These are phyloP conservation scores for Zoanthus sociatus DNA, from an alignment of 92 coral and sea anemone species.

Conservation along the genomic window DNA sequence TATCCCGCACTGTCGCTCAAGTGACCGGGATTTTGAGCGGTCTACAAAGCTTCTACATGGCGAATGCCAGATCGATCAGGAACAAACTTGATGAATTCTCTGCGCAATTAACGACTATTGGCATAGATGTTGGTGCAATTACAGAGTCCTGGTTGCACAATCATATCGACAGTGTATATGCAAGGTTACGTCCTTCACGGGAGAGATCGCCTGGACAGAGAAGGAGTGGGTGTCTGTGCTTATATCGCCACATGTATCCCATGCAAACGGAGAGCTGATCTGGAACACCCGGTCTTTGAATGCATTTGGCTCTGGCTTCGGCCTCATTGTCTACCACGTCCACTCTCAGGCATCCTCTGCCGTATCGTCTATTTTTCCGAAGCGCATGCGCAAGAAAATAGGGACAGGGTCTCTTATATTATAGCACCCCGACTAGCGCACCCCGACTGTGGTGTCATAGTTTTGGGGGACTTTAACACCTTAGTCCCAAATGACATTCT, in stretches of 20 bases:
- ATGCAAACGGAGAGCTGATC: slow-evolving; percentile 8
- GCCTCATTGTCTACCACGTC: slow-evolving; percentile 34
- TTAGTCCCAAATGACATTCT: neutral
- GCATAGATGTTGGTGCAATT: no score
- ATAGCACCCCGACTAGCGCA: neutral
- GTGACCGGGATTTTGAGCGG: no score
- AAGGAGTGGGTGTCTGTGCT: neutral
- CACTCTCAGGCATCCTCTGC: neutral
- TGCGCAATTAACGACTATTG: no score
- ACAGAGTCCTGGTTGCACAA: no score
- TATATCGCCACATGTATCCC: slow-evolving; percentile 43
- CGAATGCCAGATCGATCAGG: no score
- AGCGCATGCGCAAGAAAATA: neutral
- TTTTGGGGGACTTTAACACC: neutral
- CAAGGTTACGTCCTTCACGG: no score
- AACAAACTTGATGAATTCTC: no score
- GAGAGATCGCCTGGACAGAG: neutral
- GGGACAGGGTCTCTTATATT: neutral
- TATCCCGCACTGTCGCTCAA: no score
- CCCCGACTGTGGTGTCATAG: neutral
- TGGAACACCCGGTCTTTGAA: no score
- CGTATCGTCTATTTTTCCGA: neutral
- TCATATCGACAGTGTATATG: no score
- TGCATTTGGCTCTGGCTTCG: slow-evolving; percentile 61
- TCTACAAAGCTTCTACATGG: no score